Evolutionary conservation across 2,888 invertebrate species (phyloP).

Genomic region (Corbicula japonica): DNA sequence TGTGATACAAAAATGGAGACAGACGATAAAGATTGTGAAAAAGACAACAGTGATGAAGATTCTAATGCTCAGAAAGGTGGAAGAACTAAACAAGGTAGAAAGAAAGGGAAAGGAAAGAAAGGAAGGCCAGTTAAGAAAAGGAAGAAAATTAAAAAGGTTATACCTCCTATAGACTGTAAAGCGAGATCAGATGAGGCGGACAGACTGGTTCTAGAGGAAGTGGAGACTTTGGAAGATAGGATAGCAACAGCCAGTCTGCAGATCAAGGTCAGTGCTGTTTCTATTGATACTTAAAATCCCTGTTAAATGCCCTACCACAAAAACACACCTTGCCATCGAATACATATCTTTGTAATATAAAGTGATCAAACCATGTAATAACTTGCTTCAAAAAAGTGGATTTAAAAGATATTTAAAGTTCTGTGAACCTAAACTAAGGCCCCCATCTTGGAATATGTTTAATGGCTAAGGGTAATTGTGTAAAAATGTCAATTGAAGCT

Average conservation of each 20-base stretch:
- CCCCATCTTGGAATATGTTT: too few species aligned
- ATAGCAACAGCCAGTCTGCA: constrained; percentile 85
- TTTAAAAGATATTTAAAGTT: too few species aligned
- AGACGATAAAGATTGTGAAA: constrained; percentile 26
- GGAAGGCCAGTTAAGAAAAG: constrained; percentile 74
- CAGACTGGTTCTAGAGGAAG: constrained; percentile 90
- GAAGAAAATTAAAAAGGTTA: constrained; percentile 87
- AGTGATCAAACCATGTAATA: too few species aligned
- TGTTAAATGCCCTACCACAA: too few species aligned
- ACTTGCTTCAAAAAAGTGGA: too few species aligned
- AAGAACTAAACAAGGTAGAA: constrained; percentile 24
- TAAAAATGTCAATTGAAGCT: too few species aligned
- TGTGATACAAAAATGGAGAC: constrained; percentile 47
- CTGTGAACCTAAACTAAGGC: too few species aligned
- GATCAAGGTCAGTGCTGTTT: constrained; percentile 75
- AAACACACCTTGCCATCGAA: too few species aligned
- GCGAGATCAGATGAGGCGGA: constrained; percentile 91
- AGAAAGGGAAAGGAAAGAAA: constrained; percentile 47
- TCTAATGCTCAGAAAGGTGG: constrained; percentile 26
- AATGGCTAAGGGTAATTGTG: too few species aligned
- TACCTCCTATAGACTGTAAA: constrained; percentile 88
- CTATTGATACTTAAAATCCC: not conserved
- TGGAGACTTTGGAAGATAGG: constrained; percentile 84
- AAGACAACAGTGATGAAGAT: constrained; percentile 36
- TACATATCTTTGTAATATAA: too few species aligned